Evolutionary conservation across 2,888 invertebrate species (phyloP).

Genomic region (Unio pictorum): DNA sequence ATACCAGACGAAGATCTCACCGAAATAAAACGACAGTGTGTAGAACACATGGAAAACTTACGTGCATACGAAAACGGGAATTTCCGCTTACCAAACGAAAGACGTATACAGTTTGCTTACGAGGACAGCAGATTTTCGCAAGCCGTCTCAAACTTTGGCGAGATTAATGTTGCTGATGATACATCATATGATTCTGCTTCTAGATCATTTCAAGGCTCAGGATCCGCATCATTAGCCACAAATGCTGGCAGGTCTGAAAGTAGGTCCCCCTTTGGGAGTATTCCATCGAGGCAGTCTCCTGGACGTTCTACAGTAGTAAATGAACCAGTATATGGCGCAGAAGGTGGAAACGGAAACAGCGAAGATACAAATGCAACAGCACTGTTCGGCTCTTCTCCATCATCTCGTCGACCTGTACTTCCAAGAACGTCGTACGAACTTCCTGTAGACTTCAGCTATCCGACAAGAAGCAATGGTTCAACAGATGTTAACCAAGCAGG

Average conservation of each 20-base stretch:
- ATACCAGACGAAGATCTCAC: conserved; percentile 60
- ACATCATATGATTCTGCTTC: not conserved
- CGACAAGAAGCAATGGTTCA: conserved; percentile 19
- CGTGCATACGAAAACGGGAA: conserved; percentile 76
- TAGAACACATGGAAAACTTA: conserved; percentile 56
- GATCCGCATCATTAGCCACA: not conserved
- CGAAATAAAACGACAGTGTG: conserved; percentile 55
- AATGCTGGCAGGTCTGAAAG: not conserved
- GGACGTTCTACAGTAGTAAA: not conserved
- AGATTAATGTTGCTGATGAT: conserved; percentile 24
- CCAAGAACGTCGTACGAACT: conserved; percentile 31
- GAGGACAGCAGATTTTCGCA: conserved; percentile 59
- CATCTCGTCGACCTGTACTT: conserved; percentile 7
- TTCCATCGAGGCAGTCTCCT: not conserved
- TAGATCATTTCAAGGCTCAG: not conserved
- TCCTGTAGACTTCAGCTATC: conserved; percentile 29
- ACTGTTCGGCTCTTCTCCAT: conserved; percentile 1
- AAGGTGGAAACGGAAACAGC: conserved; percentile 1
- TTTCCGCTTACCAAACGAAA: too few species aligned
- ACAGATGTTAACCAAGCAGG: conserved; percentile 18
- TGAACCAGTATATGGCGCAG: not conserved
- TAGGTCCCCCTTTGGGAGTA: not conserved
- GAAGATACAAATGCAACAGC: not conserved
- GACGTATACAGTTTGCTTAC: too few species aligned
- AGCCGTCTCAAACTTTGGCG: conserved; percentile 59